phyloP scores from a whole-genome alignment of 2,113 vertebrate species.

The Vombatus ursinus region DNA sequence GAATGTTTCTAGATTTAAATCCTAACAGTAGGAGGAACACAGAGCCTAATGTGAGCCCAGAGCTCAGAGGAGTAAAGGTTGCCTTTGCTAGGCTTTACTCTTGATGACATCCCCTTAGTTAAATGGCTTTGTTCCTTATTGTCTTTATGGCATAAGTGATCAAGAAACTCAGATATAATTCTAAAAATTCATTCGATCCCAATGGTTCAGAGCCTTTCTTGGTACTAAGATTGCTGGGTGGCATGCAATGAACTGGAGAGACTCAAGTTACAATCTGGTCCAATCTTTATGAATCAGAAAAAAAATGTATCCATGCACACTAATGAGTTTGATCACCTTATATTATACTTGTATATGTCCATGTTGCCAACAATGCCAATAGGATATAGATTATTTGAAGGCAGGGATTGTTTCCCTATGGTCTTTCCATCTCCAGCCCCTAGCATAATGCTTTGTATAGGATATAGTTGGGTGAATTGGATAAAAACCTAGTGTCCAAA shows the following conservation, averaged over 20 bases:
- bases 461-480: conserved; percentile 1
- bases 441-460: not conserved
- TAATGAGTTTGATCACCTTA: not conserved
- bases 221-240: not conserved
- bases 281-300: not conserved
- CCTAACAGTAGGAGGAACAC: not conserved
- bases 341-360: not conserved
- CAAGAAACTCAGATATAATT: not conserved
- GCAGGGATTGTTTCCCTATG: not conserved
- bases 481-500: not conserved
- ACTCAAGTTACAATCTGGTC: not conserved
- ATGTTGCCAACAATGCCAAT: not conserved
- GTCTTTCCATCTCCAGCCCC: not conserved
- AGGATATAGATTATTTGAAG: not conserved
- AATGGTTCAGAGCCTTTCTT: not conserved
- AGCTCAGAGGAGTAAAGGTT: not conserved
- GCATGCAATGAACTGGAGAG: not conserved
- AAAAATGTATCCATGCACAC: not conserved
- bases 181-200: not conserved
- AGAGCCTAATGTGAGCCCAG: not conserved
- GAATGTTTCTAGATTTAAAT: not conserved
- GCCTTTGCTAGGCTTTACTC: not conserved
- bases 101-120: not conserved
- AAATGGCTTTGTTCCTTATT: not conserved
- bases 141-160: not conserved